Evolutionary conservation across 2,113 vertebrate genomes (phyloP).

Genomic region (Elephantulus edwardii): DNA sequence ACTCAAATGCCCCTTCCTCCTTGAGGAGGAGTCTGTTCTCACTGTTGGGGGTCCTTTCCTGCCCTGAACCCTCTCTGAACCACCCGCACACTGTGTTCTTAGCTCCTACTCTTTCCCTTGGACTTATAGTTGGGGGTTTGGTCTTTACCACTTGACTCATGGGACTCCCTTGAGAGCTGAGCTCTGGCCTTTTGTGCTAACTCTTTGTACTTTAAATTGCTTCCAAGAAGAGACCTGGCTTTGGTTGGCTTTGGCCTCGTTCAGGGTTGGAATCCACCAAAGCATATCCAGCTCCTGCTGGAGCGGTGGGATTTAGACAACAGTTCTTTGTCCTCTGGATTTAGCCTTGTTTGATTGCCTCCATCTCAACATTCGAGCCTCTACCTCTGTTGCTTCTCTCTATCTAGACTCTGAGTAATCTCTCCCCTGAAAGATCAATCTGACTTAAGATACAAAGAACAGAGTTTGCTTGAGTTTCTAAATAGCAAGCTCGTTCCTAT

Average conservation of each 20-base stretch:
- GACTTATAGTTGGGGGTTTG: background rate
- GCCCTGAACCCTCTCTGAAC: background rate
- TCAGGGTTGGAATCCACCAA: background rate
- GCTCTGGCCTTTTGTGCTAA: background rate
- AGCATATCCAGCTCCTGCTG: background rate
- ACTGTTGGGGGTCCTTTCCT: background rate
- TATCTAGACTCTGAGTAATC: too few relatives aligned
- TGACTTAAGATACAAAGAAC: background rate
- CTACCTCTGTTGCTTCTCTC: background rate
- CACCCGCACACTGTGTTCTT: background rate
- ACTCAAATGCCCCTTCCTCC: background rate
- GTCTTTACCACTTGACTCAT: background rate
- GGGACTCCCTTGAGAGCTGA: background rate
- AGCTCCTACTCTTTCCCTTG: background rate
- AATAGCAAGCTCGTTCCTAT: background rate
- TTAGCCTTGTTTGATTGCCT: background rate
- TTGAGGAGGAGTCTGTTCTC: background rate
- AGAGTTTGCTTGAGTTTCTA: fast-evolving
- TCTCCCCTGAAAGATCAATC: background rate
- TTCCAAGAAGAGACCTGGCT: background rate
- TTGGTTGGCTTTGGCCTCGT: background rate
- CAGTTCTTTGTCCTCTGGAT: background rate
- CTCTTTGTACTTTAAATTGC: too few relatives aligned
- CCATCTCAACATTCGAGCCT: background rate
- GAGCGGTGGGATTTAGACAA: background rate